Evolutionary conservation across 2,113 vertebrate species (phyloP), one percentile per base, ranked within the genome.

Genomic region (Pavo muticus): DNA sequence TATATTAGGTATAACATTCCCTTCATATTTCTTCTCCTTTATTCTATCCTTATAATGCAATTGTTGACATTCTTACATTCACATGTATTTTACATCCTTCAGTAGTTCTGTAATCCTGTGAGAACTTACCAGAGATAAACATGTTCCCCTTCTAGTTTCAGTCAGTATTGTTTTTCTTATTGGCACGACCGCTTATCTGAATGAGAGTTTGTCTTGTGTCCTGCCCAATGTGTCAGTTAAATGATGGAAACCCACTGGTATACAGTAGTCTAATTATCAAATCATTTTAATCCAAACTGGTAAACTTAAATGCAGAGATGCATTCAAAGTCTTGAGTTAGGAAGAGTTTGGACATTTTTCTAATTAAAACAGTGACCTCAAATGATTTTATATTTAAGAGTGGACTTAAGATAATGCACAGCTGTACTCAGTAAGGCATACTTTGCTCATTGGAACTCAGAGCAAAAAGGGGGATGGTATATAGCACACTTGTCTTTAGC

Each of bases 361-460:
- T 95, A 95, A 91, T 90, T 94, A 93, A 30, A 54, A 73, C 21
- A 80, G 39, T 74, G 76, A 93, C 90, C 85, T 93, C 83, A 74
- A 54, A 86, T 92, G 37, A 68, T 37, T 54, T 88, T 84, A 61
- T 63, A 47, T 88, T 94, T 94, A 60, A 77, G 91, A 93, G 80
- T 60, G 32, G 83, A 84, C 93, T 91, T 80, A 76, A 76, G 21
- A 56, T 90, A 95, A 80, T 73, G 18, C 19, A 63, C 20, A 14
- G 6, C 18, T 75, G 24, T 27, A 25, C 18, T 73, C 63, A 85
- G 25, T 75, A 57, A 50, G 18, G 73, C 14, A 75, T 32, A 75
- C 68, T 77, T 42, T 17, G 5, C 48, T 93, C 45, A 50, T 73
- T 37, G 65, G 10, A 90, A 57, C 45, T 83, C 9, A 39, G 73